Evolutionary conservation across 2,888 invertebrate genomes (phyloP), one percentile per base, ranked within the genome.

Genomic region (Chrysotoxum bicinctum): DNA sequence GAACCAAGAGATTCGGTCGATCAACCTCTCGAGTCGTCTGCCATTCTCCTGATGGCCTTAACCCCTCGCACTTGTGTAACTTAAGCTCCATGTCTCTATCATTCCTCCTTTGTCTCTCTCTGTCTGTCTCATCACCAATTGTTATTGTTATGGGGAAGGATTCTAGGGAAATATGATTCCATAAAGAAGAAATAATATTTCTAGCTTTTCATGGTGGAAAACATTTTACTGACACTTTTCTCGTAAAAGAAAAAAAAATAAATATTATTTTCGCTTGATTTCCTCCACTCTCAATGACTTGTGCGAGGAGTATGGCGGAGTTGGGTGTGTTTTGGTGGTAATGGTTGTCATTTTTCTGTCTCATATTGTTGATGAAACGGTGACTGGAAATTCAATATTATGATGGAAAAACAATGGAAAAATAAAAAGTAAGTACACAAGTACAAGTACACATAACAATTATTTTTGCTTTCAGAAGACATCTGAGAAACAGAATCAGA

Each of bases 121-220:
- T n/a, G 1, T 14, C 12, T 32, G 10, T 37, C 14, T 37, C 58
- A 35, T 48, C 30, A 26, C 10, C 62, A 62, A 37, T 43, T 58
- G 58, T 45, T 64, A 32, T 45, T 64, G 30, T 26, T 48, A 30
- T 45, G 12, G 5, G 19, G 12, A 40, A 37, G 56, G 52, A 45
- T 72, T 73, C 60, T 64, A 64, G 37, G 66, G 35, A 66, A 66
- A 66, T 66, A 66, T 66, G 50, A 66, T 37, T 64, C 45, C 21
- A 30, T 32, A 32, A 32, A 45, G 9, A 50, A n/a, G 16, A 32
- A 64, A n/a, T n/a, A n/a, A n/a, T 30, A 64, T 45, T 70, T 73
- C 60, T 73, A 66, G 30, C 50, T 50, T 66, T 66, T 66, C 35
- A 37, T 66, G 66, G 66, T 50, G 50, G n/a, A 50, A 50, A 50